These are phyloP conservation scores for Falco cherrug DNA, from an alignment of 2,797 vertebrate genomes.

Conservation along the genomic window DNA sequence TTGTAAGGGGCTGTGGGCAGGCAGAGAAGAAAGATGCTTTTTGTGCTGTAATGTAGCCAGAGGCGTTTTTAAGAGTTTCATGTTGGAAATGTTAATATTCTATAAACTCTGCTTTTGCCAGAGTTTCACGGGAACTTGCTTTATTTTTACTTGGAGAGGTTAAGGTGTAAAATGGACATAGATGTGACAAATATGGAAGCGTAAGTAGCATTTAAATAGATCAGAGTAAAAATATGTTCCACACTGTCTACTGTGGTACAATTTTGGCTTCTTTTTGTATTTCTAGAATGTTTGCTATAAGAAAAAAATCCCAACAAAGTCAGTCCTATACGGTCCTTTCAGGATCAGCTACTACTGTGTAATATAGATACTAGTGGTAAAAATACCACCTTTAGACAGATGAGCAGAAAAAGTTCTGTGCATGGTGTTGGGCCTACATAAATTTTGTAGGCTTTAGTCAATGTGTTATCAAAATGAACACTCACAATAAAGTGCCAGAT, in stretches of 20 bases:
- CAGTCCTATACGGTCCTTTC: background rate
- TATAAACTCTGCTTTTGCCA: background rate
- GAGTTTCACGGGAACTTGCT: background rate
- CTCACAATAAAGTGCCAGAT: background rate
- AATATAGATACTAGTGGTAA: background rate
- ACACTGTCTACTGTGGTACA: background rate
- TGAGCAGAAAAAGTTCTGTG: background rate
- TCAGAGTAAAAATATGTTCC: background rate
- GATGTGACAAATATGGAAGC: background rate
- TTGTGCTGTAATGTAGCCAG: background rate
- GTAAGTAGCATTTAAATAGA: background rate
- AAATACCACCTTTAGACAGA: background rate
- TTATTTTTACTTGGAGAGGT: background rate
- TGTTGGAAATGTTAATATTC: background rate
- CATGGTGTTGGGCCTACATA: background rate
- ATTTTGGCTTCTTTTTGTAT: background rate
- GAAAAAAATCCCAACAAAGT: background rate
- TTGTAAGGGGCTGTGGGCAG: background rate
- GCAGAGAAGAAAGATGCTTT: background rate
- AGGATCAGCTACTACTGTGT: background rate
- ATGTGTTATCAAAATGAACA: background rate
- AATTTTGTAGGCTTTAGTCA: conserved; percentile 3
- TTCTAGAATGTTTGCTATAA: background rate
- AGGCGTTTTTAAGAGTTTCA: background rate
- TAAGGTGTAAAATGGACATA: background rate